phyloP scores from a whole-genome alignment of 2,888 invertebrate species.

The Macrophya alboannulata region DNA sequence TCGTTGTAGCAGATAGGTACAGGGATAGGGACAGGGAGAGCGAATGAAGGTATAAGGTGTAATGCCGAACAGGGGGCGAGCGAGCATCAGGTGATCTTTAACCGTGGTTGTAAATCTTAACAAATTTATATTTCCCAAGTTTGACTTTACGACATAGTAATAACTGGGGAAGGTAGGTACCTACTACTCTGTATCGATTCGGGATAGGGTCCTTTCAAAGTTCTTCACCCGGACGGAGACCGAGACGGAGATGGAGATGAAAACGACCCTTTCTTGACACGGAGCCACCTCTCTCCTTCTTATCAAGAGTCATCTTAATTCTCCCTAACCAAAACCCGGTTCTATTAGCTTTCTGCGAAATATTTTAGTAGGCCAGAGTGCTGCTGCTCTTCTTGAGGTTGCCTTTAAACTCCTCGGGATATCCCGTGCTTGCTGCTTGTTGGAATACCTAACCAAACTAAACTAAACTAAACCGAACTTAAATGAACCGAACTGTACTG shows the following conservation, averaged over 20 bases:
- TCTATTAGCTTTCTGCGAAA: constrained; percentile 48
- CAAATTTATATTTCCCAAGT: constrained; percentile 40
- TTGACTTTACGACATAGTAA: constrained; percentile 48
- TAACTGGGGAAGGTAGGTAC: constrained; percentile 28
- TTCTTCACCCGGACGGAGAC: constrained; percentile 18
- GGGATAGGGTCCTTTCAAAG: not conserved
- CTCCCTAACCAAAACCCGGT: constrained; percentile 10
- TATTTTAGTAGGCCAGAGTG: constrained; percentile 24
- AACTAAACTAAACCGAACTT: constrained; percentile 3
- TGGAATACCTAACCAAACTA: not conserved
- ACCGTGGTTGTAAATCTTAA: constrained; percentile 42
- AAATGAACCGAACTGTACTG: not conserved
- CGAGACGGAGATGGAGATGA: constrained; percentile 1
- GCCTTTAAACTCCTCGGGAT: not conserved
- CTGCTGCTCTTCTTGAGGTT: constrained; percentile 18
- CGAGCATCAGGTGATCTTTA: constrained; percentile 33
- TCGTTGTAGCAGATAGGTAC: not conserved
- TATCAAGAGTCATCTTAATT: constrained; percentile 44
- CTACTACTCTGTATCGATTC: constrained; percentile 36
- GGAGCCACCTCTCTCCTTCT: constrained; percentile 10
- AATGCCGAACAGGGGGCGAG: not conserved
- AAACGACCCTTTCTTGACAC: constrained; percentile 34
- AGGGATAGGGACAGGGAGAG: not conserved
- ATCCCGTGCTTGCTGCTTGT: not conserved
- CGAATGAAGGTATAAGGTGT: not conserved